These are phyloP conservation scores for Trogon melanurus DNA, from an alignment of 2,113 vertebrate species.

Conservation along the genomic window DNA sequence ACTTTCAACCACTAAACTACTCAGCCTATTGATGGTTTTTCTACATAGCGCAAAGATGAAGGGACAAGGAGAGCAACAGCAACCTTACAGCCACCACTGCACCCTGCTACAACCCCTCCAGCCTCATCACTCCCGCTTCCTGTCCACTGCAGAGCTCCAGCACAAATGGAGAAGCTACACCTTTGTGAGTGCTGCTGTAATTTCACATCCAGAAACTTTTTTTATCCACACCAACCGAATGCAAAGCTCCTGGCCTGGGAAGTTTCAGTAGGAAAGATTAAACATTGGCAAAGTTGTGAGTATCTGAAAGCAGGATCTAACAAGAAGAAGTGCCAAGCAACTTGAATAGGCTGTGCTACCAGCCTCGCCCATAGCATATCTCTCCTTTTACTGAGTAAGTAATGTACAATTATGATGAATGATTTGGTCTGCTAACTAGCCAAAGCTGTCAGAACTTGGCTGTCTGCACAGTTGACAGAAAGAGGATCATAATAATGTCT, in stretches of 20 bases:
- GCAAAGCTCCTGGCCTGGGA: background rate
- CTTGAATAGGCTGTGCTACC: background rate
- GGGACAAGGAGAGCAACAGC: background rate
- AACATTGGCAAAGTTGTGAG: background rate
- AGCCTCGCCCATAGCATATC: background rate
- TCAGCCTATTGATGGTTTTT: background rate
- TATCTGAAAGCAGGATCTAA: background rate
- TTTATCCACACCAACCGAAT: fast-evolving
- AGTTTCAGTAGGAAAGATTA: background rate
- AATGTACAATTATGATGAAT: background rate
- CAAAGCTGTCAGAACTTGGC: conserved; percentile 49
- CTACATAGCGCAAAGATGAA: too few relatives aligned
- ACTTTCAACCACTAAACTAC: background rate
- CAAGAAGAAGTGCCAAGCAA: background rate
- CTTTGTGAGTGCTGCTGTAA: background rate
- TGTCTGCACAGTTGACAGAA: background rate
- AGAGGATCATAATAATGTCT: conserved; percentile 23
- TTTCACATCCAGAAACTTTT: background rate
- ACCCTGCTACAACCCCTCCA: fast-evolving
- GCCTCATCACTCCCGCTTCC: too few relatives aligned
- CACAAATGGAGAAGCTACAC: background rate
- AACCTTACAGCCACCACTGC: background rate
- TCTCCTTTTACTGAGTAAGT: background rate
- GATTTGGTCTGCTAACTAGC: conserved; percentile 15
- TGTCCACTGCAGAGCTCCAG: background rate